Conservation (phyloP, 2,797 vertebrate species). For the Gila robusta region DNA sequence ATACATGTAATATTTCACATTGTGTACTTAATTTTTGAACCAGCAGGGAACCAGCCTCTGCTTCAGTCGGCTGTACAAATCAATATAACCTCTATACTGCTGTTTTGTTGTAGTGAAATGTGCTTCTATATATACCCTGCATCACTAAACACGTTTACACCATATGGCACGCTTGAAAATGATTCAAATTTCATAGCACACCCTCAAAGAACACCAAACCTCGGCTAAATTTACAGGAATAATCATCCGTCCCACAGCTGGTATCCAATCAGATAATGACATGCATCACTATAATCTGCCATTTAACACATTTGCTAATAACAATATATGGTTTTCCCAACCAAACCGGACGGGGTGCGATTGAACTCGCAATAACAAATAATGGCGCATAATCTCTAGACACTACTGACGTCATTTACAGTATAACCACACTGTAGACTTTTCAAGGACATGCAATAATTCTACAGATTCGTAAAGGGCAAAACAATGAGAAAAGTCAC, state of each 20-base stretch:
- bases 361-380: neutral
- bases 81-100: constrained; percentile 1
- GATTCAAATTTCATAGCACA: neutral
- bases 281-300: constrained; percentile 13
- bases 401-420: neutral
- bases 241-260: neutral
- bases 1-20: constrained; percentile 39
- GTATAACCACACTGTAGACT: constrained; percentile 26
- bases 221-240: constrained; percentile 8
- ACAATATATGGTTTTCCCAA: neutral
- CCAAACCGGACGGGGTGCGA: neutral
- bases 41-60: constrained; percentile 60
- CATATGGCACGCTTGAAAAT: neutral
- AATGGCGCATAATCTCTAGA: constrained; percentile 21
- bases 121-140: neutral
- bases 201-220: neutral
- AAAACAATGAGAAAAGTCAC: neutral
- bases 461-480: constrained; percentile 29
- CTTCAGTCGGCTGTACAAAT: constrained; percentile 53
- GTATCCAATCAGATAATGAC: neutral
- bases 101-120: constrained; percentile 3
- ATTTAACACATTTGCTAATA: neutral
- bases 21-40: constrained; percentile 23
- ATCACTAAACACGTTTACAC: neutral
- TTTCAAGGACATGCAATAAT: constrained; percentile 54